Conservation (phyloP, 2,797 vertebrate species). For the Acomys russatus region DNA sequence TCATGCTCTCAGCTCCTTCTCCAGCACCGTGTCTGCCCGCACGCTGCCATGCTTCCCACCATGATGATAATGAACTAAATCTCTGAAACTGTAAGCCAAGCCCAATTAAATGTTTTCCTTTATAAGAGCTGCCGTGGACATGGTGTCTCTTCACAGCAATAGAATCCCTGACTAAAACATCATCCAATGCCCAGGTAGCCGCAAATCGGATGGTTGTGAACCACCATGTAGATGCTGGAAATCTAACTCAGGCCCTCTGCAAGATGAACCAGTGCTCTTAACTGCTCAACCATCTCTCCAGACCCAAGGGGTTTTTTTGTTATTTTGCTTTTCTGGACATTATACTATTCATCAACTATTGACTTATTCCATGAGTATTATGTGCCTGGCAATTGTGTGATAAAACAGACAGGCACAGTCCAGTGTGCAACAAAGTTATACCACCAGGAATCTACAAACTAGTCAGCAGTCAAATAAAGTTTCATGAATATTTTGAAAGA, state of each 20-base stretch:
- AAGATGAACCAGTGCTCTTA: neutral
- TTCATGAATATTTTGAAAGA: neutral
- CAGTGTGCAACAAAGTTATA: neutral
- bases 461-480: neutral
- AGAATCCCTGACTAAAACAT: too few species aligned
- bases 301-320: neutral
- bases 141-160: too few species aligned
- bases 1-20: too few species aligned
- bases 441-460: neutral
- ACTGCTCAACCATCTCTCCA: neutral
- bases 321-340: neutral
- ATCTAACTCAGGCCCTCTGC: neutral
- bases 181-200: neutral
- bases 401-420: neutral
- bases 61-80: too few species aligned
- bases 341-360: rapidly evolving
- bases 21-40: too few species aligned
- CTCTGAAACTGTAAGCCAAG: too few species aligned
- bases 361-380: neutral
- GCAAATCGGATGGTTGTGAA: neutral
- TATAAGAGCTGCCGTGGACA: too few species aligned
- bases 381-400: rapidly evolving
- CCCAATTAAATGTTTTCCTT: too few species aligned
- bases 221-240: neutral
- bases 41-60: too few species aligned